Evolutionary conservation across 2,797 vertebrate genomes (phyloP), one percentile per base, ranked within the genome.

Genomic region (Lepus oiostolus): DNA sequence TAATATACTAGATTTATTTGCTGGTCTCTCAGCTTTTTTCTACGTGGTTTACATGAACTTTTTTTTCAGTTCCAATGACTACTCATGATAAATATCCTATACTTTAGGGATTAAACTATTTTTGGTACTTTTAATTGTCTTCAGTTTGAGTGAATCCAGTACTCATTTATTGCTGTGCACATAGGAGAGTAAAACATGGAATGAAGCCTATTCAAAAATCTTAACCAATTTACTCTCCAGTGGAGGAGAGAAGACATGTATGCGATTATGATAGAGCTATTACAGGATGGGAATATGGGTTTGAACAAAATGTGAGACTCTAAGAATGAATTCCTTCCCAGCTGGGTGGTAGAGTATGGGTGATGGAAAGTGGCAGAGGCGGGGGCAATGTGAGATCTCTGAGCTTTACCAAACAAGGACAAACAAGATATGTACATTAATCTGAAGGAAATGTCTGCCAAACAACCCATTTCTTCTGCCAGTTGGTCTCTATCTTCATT

Each of bases 401-500:
- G 50, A 92, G 42, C 60, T 52, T 95, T 91, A 80, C 79, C 58
- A 88, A 96, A 83, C 28, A 93, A 80, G 67, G 47, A 52, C 42
- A 76, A 88, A 35, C 35, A 35, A 83, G 63, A 74, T 80, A 72
- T 47, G 35, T 85, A 80, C 81, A 67, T 50, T 95, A 86, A 85
- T 71, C 50, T 93, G 85, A 87, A 82, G 35, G 75, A 90, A 80
- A 79, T 77, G 22, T 86, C 50, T 72, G 60, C 47, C 17, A 84
- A 80, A 50, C n/a, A 63, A 71, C 22, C 90, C 16, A 72, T 84
- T 95, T 96, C 62, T 93, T 92, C 84, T 88, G 50, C 47, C 2
- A 12, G 35, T 95, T 60, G 22, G 54, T 87, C 52, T 96, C 83
- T 83, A 75, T 95, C 60, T 91, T 83, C 74, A 81, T 96, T 94